phyloP scores from a whole-genome alignment of 2,113 vertebrate species.

The Callocephalon fimbriatum region DNA sequence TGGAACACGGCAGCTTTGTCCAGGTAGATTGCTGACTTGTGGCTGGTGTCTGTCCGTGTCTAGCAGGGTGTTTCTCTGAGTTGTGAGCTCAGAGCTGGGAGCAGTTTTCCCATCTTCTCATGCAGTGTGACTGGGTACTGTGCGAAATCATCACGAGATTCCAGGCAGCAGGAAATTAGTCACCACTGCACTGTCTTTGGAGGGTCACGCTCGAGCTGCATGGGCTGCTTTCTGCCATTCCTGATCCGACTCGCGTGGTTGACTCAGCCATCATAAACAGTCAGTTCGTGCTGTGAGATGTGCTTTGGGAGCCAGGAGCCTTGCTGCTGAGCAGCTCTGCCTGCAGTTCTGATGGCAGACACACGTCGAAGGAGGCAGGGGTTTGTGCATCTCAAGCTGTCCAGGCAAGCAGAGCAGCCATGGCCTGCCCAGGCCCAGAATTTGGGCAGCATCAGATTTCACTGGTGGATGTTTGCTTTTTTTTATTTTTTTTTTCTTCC shows the following conservation, averaged over 20 bases:
- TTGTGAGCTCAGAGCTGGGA: not conserved
- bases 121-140: not conserved
- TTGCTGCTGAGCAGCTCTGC: not conserved
- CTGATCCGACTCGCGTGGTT: not conserved
- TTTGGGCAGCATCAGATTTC: not conserved
- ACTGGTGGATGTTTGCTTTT: not conserved
- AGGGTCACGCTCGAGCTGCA: not conserved
- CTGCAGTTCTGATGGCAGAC: not conserved
- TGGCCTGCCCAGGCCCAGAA: not conserved
- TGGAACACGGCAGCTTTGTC: not conserved
- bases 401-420: not conserved
- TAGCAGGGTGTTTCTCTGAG: not conserved
- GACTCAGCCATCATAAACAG: not conserved
- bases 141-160: not conserved
- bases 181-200: not conserved
- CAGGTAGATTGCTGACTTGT: not conserved
- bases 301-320: not conserved
- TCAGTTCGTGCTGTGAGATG: not conserved
- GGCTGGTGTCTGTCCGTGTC: not conserved
- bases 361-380: not conserved
- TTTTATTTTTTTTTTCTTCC: not conserved
- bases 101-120: not conserved
- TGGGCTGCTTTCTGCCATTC: not conserved
- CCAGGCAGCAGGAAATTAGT: not conserved
- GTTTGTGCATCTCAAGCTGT: not conserved